Base-by-base conservation (phyloP, 2,797 vertebrate species). In the Brachymystax lenok region DNA sequence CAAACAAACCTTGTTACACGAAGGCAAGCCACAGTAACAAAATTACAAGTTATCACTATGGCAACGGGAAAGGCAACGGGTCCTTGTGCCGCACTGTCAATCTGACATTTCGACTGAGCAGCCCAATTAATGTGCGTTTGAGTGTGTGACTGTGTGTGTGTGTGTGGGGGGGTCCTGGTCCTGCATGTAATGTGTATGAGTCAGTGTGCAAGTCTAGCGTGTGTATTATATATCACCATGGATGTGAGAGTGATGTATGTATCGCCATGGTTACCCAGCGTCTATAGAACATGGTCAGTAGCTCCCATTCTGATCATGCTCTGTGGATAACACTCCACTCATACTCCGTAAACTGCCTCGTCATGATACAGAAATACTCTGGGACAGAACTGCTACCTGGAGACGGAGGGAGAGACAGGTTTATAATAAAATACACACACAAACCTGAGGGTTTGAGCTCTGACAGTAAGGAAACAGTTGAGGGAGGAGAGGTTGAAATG, bases 341-440 rank as follows among this genome's bases (percentile, higher is more conserved):
- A 35, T 92, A 89, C 56, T 92, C 94, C 40, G 98, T 99, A 86
- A 99, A 98, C 92, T 98, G 98, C 78, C 97, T 94, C 80, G 95
- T 97, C 98, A 99, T 99, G 88, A 98, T 94, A 84, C 93, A 95
- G 91, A 99, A 99, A 91, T 98, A 99, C 83, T 98, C 95, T 16
- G 93, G 83, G 89, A 97, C 92, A n/a, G 96, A 96, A 85, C 93
- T 93, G 87, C 95, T 96, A 85, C 98, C 97, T 99, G 85, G 84
- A 89, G 88, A 35, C 21, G 14, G 24, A 13, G 13, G 30, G 27
- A 16, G 67, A 4, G 17, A 68, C 64, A 27, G 21, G 4, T 17
- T 14, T 14, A 28, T 67, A 67, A 67, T 16, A 13, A 21, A 66
- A 64, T 5, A 17, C 13, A 33, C 13, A 67, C 16, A 67, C 27